These are phyloP conservation scores for Meriones psammophilus DNA, from an alignment of 2,797 vertebrate species.

Conservation along the genomic window DNA sequence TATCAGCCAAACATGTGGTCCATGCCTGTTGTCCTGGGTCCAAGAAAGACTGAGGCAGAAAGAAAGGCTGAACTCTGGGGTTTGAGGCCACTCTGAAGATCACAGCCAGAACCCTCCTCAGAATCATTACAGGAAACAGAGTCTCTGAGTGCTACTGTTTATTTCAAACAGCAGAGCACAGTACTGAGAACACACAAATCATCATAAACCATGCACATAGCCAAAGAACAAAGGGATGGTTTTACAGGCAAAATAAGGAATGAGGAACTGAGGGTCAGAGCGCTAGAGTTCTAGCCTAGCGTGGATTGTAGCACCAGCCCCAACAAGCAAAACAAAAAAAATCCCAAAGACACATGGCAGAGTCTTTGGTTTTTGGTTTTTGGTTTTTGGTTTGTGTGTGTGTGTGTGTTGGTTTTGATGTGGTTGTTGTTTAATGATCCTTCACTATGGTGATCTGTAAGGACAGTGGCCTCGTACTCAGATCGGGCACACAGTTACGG, in stretches of 20 bases:
- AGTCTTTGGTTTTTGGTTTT: too few species aligned
- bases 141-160: not conserved
- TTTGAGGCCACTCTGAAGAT: not conserved
- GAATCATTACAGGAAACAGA: not conserved
- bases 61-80: too few species aligned
- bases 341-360: too few species aligned
- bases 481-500: not conserved
- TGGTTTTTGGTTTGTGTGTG: too few species aligned
- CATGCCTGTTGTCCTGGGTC: not conserved
- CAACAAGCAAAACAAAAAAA: too few species aligned
- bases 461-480: not conserved
- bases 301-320: not conserved
- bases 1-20: not conserved
- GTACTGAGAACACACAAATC: not conserved
- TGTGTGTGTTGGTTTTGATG: not conserved
- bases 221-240: not conserved
- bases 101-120: not conserved
- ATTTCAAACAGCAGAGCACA: not conserved
- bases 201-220: not conserved
- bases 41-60: not conserved
- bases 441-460: not conserved
- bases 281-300: not conserved
- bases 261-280: not conserved
- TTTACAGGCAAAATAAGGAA: not conserved
- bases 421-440: not conserved